Evolutionary conservation across 2,797 vertebrate genomes (phyloP).

Genomic region (Adrianichthys oophorus): DNA sequence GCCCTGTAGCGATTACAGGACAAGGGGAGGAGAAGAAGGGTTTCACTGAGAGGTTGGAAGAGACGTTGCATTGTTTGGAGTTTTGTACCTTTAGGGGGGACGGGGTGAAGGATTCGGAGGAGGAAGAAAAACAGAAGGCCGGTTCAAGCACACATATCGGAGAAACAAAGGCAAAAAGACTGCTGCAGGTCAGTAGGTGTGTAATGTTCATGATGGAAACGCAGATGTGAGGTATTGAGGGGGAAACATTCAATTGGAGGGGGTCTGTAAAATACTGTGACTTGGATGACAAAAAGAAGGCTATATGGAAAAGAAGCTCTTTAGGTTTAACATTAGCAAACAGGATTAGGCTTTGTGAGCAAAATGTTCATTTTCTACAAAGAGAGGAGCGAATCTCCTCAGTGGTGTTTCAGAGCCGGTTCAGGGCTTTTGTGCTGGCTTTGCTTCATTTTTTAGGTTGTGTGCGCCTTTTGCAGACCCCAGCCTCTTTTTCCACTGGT

Average conservation of each 20-base stretch:
- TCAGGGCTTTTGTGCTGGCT: slow-evolving; percentile 36
- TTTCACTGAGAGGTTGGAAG: slow-evolving; percentile 12
- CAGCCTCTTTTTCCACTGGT: slow-evolving; percentile 49
- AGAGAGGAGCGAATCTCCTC: too few relatives aligned
- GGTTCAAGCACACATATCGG: slow-evolving; percentile 13
- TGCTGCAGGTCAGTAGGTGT: neutral
- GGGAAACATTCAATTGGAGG: slow-evolving; percentile 29
- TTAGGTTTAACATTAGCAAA: too few relatives aligned
- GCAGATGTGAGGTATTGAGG: slow-evolving; percentile 21
- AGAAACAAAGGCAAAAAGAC: neutral
- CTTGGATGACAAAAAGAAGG: slow-evolving; percentile 2
- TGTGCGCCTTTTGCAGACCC: slow-evolving; percentile 36
- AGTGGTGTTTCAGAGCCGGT: neutral
- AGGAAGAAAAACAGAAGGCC: slow-evolving; percentile 6
- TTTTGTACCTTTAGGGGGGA: slow-evolving; percentile 10
- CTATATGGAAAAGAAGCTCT: too few relatives aligned
- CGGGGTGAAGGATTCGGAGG: slow-evolving; percentile 4
- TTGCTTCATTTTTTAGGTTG: slow-evolving; percentile 27
- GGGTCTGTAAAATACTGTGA: slow-evolving; percentile 29
- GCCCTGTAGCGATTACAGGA: slow-evolving; percentile 48
- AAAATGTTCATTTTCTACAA: too few relatives aligned
- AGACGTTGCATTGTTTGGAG: slow-evolving; percentile 23
- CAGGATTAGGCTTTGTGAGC: too few relatives aligned
- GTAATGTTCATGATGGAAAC: slow-evolving; percentile 2
- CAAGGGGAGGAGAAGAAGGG: slow-evolving; percentile 42